phyloP scores from a whole-genome alignment of 2,888 invertebrate species.

The Imbricaverruca yamaguchii region DNA sequence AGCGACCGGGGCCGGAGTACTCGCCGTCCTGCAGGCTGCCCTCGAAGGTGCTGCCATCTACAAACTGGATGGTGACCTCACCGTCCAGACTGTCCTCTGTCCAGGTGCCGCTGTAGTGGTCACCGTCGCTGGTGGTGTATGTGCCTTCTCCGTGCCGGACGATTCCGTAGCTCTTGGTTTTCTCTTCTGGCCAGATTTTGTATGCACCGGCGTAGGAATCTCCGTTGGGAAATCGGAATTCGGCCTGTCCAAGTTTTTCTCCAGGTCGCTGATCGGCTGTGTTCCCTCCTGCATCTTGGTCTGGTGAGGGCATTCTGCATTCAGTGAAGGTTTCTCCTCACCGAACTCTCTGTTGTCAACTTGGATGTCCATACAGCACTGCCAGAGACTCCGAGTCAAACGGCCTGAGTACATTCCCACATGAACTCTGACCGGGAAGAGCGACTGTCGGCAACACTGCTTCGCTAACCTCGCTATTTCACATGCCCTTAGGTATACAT shows the following conservation, averaged over 20 bases:
- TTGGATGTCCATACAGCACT: background rate
- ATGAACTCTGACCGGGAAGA: no score
- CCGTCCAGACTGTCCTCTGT: slow-evolving; percentile 2
- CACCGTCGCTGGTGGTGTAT: background rate
- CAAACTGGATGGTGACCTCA: background rate
- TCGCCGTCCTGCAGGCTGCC: background rate
- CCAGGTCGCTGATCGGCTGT: background rate
- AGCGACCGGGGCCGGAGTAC: background rate
- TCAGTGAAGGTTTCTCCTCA: background rate
- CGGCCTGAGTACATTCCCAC: background rate
- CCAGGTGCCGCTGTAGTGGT: background rate
- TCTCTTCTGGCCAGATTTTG: slow-evolving; percentile 16
- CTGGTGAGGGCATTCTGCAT: background rate
- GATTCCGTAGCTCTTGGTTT: background rate
- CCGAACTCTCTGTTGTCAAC: background rate
- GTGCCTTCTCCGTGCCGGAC: slow-evolving; percentile 1
- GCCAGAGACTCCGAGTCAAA: background rate
- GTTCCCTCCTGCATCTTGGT: background rate
- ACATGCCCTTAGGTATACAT: no score
- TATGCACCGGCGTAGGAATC: background rate
- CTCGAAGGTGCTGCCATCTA: background rate
- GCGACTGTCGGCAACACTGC: no score
- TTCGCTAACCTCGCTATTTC: no score
- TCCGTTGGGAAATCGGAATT: slow-evolving; percentile 16
- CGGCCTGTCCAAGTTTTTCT: background rate